Base-by-base conservation (phyloP, 2,888 invertebrate species). In the Pseudoips prasinana region DNA sequence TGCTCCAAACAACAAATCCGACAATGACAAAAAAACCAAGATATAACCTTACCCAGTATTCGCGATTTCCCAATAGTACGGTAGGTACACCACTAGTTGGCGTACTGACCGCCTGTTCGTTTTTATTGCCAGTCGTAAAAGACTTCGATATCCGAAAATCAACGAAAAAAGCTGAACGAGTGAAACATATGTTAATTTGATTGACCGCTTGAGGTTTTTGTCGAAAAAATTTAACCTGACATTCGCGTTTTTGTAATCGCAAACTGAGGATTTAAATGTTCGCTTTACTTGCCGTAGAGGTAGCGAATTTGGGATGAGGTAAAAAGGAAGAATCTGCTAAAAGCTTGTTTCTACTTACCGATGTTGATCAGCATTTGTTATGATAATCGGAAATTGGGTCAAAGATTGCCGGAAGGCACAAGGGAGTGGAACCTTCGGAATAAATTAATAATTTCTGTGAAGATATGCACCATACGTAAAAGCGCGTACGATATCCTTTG, bases 61-160 rank as follows among this genome's bases (percentile, higher is more conserved):
- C 37, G 31, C n/a, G 35, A 41, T 35, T 31, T 36, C 31, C 39
- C 22, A 25, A 22, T 9, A 23, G 45, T 19, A 25, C 20, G n/a
- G 14, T 14, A 20, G 20, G 23, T 19, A 17, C 7, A 10, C 33
- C 46, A 58, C 66, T 64, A 73, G 71, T 64, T 64, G 63, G 62
- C 56, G 69, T 62, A 66, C 34, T 39, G 43, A 34, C 41, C 73
- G 65, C 56, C 58, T 56, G 50, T 81, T 74, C 58, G 42, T 51
- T 78, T 83, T 84, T 82, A 84, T 78, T 55, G 65, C 53, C 56
- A 34, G 45, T 70, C 71, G 73, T 83, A 76, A 82, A 79, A 52
- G 74, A 62, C 59, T 64, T 60, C 46, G 60, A 61, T 66, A 58
- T 56, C 55, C 54, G 54, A 61, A 67, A 42, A 71, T 56, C 56